phyloP scores from a whole-genome alignment of 2,888 invertebrate genomes.

The Pomacea canaliculata region DNA sequence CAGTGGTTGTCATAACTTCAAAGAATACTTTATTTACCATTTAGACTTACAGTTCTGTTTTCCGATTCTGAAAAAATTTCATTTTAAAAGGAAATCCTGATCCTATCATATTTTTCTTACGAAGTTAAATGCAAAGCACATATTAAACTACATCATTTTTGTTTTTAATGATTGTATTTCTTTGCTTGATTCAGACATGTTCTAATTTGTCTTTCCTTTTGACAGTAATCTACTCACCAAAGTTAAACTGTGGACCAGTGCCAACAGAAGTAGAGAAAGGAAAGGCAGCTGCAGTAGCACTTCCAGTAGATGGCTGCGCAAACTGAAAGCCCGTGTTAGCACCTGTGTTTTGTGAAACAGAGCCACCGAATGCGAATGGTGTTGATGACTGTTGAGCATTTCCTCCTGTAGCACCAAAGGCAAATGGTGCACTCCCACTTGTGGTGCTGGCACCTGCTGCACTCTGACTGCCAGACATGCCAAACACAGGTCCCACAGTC shows the following conservation, averaged over 20 bases:
- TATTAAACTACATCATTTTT: too few species aligned
- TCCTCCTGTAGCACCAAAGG: constrained; percentile 16
- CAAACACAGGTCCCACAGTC: neutral
- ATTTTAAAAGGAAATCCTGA: too few species aligned
- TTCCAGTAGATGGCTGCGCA: constrained; percentile 1
- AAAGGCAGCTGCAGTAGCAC: constrained; percentile 1
- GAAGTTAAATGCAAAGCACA: too few species aligned
- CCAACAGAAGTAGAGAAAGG: constrained; percentile 8
- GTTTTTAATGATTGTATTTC: too few species aligned
- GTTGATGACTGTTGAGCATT: neutral
- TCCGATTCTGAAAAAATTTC: too few species aligned
- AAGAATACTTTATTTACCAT: too few species aligned
- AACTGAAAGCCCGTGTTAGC: neutral
- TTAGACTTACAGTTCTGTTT: too few species aligned
- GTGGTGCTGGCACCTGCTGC: neutral
- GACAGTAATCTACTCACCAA: constrained; percentile 12
- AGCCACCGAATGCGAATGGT: constrained; percentile 12
- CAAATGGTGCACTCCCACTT: neutral
- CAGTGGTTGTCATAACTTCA: too few species aligned
- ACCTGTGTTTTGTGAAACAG: neutral
- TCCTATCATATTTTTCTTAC: too few species aligned
- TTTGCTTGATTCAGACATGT: too few species aligned
- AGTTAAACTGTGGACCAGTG: constrained; percentile 8
- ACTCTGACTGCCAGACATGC: neutral
- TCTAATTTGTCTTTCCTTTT: too few species aligned